Evolutionary conservation across 2,113 vertebrate genomes (phyloP), one percentile per base, ranked within the genome.

Genomic region (Odontesthes bonariensis): DNA sequence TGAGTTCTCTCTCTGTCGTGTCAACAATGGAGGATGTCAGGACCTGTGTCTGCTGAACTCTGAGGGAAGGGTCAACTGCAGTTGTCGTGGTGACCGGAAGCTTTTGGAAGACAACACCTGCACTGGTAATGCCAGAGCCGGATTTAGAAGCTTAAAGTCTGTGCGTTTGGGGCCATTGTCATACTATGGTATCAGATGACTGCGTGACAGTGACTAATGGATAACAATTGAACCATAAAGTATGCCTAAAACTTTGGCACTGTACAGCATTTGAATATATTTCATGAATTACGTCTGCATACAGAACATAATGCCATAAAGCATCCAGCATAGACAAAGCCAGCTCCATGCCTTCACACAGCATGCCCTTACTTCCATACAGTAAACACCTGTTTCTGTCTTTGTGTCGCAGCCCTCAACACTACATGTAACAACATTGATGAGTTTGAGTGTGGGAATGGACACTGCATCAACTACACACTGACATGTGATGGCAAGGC

Each of bases 401-500:
- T 27, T 35, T 75, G 42, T 64, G 47, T 52, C 38, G 19, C 82
- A 97, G 98, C 96, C 0, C 38, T 94, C 64, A 99, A 99, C 89
- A 96, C 97, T 7, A 96, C 96, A 0, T 99, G 98, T 82, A 95
- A 93, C 40, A 74, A 90, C 3, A 92, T 97, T 1, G 94, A 96
- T 0, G 96, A 98, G 86, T 99, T 99, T 1, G 97, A 98, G 86
- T 99, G 98, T n/a, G 97, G 96, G 7, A 99, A 98, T 0, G 96
- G 97, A 0, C 97, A 99, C 86, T 99, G 98, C 70, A 93, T 99
- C 10, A 95, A 96, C 91, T 99, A 98, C 94, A 96, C 95, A 60
- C 92, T 95, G 85, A 98, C 97, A 0, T 99, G 97, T 0, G 97
- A 99, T 0, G 95, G 96, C 0, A 94, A 93, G 62, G 94, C 96